Evolutionary conservation across 53 echinoderm and acorn worm species (phyloP), one percentile per base, ranked within the genome.

Genomic region (Patiria pectinifera): DNA sequence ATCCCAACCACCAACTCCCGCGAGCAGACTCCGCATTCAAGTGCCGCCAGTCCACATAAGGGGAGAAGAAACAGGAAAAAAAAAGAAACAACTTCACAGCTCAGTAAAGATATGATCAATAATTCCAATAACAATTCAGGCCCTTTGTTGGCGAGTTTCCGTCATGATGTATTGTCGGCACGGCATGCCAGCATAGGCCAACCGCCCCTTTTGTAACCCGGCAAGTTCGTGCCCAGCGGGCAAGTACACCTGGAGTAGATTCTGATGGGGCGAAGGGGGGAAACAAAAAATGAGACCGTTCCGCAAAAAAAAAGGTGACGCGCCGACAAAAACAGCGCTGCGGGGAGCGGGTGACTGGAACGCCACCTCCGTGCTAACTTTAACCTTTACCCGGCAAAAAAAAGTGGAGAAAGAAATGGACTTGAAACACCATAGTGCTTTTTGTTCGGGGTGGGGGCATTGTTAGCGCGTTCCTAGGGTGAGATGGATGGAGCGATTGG

Each of bases 281-380:
- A 6, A 59, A 76, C 5, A 12, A 48, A 21, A 75, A 78, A 87
- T 43, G 77, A 78, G 78, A 87, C 35, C 60, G 25, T 24, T 19
- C 45, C 45, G 66, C 8, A 53, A 53, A 53, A 49, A 49, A 23
- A 85, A 85, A 75, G 78, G 78, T 87, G 78, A 61, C 78, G 60
- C 87, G 78, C 87, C 87, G 78, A 87, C 87, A 87, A 87, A 87
- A 77, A 87, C 87, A 77, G 76, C 77, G 35, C 87, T 77, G 78
- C 78, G 46, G 87, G 87, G 75, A 78, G 87, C 61, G 49, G 70
- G 60, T 87, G 87, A 77, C 77, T 87, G 87, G 60, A 86, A 72
- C 74, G 86, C 59, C 86, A 63, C 69, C 75, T 86, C 87, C 35
- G 59, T 19, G 87, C 66, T 59, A 60, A 59, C 76, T 76, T 87